Evolutionary conservation across 2,113 vertebrate genomes (phyloP).

Genomic region (Furnarius figulus): DNA sequence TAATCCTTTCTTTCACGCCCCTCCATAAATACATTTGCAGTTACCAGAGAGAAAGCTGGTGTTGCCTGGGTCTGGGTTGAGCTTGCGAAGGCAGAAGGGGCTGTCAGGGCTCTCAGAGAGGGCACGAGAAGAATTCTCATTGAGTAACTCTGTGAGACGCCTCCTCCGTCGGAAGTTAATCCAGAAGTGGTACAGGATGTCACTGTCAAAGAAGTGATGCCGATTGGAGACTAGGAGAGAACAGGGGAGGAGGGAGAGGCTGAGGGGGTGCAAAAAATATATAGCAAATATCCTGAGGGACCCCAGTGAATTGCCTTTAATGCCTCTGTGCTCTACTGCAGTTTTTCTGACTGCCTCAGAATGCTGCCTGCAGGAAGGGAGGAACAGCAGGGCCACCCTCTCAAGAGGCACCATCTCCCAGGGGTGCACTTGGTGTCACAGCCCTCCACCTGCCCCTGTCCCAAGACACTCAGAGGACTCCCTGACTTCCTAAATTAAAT

Average conservation of each 20-base stretch:
- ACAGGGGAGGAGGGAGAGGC: not conserved
- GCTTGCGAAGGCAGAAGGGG: constrained; percentile 80
- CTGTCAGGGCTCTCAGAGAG: constrained; percentile 71
- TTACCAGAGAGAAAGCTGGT: constrained; percentile 81
- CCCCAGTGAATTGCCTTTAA: not conserved
- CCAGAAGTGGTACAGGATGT: constrained; percentile 85
- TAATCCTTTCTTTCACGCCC: not conserved
- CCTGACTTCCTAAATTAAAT: not conserved
- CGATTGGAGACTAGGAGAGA: constrained; percentile 76
- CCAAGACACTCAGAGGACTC: not conserved
- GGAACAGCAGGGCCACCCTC: not conserved
- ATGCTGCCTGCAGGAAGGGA: not conserved
- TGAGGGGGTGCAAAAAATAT: not conserved
- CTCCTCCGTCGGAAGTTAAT: constrained; percentile 81
- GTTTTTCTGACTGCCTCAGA: not conserved
- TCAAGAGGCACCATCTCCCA: not conserved
- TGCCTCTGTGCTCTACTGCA: not conserved
- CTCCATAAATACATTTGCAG: not conserved
- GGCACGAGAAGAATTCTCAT: constrained; percentile 56
- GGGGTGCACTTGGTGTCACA: not conserved
- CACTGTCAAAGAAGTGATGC: constrained; percentile 84
- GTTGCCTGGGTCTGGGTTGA: constrained; percentile 54
- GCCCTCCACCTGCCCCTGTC: not conserved
- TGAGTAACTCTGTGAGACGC: constrained; percentile 79
- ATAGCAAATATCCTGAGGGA: not conserved